Conservation (phyloP, 2,888 invertebrate genomes). For the Latheticus oryzae region DNA sequence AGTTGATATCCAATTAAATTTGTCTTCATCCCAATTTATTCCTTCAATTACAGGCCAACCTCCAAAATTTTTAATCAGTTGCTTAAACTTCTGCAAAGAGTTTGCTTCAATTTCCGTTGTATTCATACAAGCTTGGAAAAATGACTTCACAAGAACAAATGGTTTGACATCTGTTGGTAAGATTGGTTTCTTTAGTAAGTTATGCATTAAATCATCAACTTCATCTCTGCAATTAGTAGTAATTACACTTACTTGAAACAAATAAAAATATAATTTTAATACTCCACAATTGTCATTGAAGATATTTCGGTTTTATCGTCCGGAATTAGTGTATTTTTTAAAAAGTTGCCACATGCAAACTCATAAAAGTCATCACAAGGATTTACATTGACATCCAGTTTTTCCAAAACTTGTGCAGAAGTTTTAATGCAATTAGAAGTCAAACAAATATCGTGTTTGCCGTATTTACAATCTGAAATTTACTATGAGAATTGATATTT, state of each 20-base stretch:
- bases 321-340: conserved; percentile 73
- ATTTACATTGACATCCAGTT: conserved; percentile 74
- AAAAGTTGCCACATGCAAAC: conserved; percentile 78
- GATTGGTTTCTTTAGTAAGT: conserved; percentile 72
- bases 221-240: conserved; percentile 70
- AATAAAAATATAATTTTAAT: no score
- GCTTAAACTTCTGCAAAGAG: conserved; percentile 18
- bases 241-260: conserved; percentile 10
- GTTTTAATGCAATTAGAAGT: conserved; percentile 78
- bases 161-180: conserved; percentile 71
- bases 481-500: conserved; percentile 13
- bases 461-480: conserved; percentile 27
- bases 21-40: conserved; percentile 73
- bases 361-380: conserved; percentile 83
- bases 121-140: conserved; percentile 87
- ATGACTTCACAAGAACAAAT: conserved; percentile 77
- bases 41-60: conserved; percentile 91
- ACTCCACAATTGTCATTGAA: conserved; percentile 58
- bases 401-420: conserved; percentile 75
- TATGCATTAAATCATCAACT: conserved; percentile 75
- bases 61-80: conserved; percentile 70
- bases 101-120: conserved; percentile 61
- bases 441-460: conserved; percentile 58
- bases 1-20: conserved; percentile 81
- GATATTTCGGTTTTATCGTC: conserved; percentile 77